Evolutionary conservation across 2,888 invertebrate species (phyloP).

Genomic region (Belgica antarctica): DNA sequence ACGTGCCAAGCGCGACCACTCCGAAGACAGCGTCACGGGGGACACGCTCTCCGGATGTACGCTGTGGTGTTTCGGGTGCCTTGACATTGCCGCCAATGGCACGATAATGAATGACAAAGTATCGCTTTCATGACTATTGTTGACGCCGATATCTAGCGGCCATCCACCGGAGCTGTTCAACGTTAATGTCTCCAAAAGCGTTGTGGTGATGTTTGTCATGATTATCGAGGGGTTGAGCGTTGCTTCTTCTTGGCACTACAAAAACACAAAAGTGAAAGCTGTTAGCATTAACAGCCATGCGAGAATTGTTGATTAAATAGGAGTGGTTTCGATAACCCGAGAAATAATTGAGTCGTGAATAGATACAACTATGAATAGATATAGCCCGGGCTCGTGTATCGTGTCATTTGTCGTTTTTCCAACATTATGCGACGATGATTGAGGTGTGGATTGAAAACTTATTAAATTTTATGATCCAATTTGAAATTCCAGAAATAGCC

Average conservation of each 20-base stretch:
- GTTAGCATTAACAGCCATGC: neutral
- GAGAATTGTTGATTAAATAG: slow-evolving; percentile 1
- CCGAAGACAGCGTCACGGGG: slow-evolving; percentile 64
- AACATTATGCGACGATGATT: too few species aligned
- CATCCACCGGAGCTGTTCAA: slow-evolving; percentile 7
- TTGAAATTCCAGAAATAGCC: too few species aligned
- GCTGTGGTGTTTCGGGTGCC: neutral
- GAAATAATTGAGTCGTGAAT: neutral
- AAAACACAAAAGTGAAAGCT: neutral
- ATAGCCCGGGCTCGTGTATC: too few species aligned
- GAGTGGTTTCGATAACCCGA: neutral
- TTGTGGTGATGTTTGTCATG: slow-evolving; percentile 30
- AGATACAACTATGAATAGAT: too few species aligned
- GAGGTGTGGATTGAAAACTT: too few species aligned
- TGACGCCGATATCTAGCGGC: slow-evolving; percentile 1
- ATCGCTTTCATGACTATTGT: slow-evolving; percentile 24
- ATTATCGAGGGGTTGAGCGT: neutral
- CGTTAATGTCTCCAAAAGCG: slow-evolving; percentile 11
- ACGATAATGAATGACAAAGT: slow-evolving; percentile 25
- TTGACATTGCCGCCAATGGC: slow-evolving; percentile 24
- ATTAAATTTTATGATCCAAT: too few species aligned
- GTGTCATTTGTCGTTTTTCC: too few species aligned
- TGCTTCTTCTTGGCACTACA: neutral
- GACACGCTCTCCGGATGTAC: slow-evolving; percentile 52
- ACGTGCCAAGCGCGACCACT: slow-evolving; percentile 68